Evolutionary conservation across 2,113 vertebrate species (phyloP).

Genomic region (Hucho hucho): DNA sequence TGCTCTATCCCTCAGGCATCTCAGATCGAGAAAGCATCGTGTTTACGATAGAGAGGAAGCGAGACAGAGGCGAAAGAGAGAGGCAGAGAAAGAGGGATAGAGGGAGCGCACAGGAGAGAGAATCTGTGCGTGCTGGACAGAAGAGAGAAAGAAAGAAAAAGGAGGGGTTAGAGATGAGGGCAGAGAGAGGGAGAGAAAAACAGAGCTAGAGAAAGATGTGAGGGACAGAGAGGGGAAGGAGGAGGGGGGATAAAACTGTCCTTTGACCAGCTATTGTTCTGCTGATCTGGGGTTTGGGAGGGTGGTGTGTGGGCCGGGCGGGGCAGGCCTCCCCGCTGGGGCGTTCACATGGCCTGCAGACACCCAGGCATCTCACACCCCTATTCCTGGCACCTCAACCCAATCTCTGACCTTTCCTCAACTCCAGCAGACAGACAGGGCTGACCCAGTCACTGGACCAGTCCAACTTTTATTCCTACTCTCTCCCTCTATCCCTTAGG

Average conservation of each 20-base stretch:
- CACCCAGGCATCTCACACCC: slow-evolving; percentile 74
- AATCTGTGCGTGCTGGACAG: not conserved
- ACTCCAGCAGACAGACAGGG: slow-evolving; percentile 41
- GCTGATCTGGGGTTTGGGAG: slow-evolving; percentile 41
- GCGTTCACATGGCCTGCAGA: slow-evolving; percentile 57
- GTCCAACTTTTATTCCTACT: not conserved
- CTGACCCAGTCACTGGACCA: not conserved
- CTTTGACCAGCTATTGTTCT: slow-evolving; percentile 63
- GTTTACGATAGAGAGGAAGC: slow-evolving; percentile 63
- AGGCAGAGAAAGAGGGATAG: not conserved
- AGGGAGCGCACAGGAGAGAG: not conserved
- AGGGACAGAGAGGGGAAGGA: not conserved
- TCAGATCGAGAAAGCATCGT: slow-evolving; percentile 69
- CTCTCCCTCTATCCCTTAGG: slow-evolving; percentile 12
- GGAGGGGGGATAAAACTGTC: slow-evolving; percentile 37
- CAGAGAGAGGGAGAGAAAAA: not conserved
- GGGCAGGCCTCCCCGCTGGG: not conserved
- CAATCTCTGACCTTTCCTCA: slow-evolving; percentile 73
- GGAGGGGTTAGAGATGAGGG: not conserved
- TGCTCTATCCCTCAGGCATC: slow-evolving; percentile 78
- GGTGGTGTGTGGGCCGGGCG: not conserved
- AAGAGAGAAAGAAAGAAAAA: not conserved
- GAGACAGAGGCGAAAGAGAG: not conserved
- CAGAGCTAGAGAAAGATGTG: too few relatives aligned
- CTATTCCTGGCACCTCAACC: slow-evolving; percentile 76